These are phyloP conservation scores for Bufo bufo DNA, from an alignment of 2,113 vertebrate genomes.

Conservation along the genomic window DNA sequence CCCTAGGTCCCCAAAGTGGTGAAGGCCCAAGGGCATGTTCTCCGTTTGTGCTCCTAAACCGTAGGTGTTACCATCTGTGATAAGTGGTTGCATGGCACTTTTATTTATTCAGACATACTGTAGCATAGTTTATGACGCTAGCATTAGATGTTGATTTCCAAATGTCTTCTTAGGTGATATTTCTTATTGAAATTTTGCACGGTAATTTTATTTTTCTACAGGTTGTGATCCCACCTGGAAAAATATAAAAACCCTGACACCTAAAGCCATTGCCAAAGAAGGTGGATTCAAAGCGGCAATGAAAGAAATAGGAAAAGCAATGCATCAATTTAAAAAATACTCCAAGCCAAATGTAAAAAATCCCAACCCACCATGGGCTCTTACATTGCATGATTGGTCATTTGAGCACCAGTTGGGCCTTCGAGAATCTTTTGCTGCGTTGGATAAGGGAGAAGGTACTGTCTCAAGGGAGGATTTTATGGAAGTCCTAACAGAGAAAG, in stretches of 20 bases:
- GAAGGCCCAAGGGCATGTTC: too few relatives aligned
- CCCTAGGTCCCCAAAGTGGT: too few relatives aligned
- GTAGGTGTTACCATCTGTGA: too few relatives aligned
- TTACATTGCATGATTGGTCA: constrained; percentile 90
- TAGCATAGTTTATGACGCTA: not conserved
- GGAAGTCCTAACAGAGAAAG: constrained; percentile 69
- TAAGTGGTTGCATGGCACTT: too few relatives aligned
- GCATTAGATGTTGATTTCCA: not conserved
- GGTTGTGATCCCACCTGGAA: constrained; percentile 87
- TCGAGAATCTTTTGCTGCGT: constrained; percentile 64
- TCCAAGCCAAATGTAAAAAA: constrained; percentile 62
- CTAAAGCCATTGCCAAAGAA: constrained; percentile 79
- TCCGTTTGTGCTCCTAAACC: too few relatives aligned
- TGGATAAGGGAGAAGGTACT: constrained; percentile 63
- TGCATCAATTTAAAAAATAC: constrained; percentile 71
- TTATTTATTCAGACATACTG: too few relatives aligned
- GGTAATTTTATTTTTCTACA: constrained; percentile 60
- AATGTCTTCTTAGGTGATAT: not conserved
- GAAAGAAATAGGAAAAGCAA: constrained; percentile 78
- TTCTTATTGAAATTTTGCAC: not conserved
- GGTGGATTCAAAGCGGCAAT: constrained; percentile 77
- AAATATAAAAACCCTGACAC: constrained; percentile 76
- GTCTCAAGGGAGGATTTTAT: constrained; percentile 74
- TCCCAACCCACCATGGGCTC: constrained; percentile 74
- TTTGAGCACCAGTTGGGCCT: constrained; percentile 75